phyloP scores from a whole-genome alignment of 2,113 vertebrate genomes.

The Phycodurus eques region DNA sequence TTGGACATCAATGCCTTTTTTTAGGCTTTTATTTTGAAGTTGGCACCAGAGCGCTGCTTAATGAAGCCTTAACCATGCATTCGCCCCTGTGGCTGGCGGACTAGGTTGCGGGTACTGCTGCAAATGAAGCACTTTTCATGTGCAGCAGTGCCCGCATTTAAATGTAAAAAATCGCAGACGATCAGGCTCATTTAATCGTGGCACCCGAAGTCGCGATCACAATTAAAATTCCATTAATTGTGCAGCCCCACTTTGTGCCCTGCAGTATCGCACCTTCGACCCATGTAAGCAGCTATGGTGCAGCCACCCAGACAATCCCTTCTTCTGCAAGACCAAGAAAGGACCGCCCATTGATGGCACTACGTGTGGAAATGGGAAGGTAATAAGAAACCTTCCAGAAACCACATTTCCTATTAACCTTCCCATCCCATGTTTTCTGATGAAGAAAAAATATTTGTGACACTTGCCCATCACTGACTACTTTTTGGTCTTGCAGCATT shows the following conservation, averaged over 20 bases:
- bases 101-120: too few relatives aligned
- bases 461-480: neutral
- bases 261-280: constrained; percentile 92
- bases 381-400: constrained; percentile 45
- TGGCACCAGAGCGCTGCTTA: too few relatives aligned
- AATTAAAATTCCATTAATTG: too few relatives aligned
- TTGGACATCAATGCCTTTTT: too few relatives aligned
- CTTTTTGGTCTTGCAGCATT: constrained; percentile 77
- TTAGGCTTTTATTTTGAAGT: too few relatives aligned
- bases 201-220: too few relatives aligned
- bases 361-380: constrained; percentile 91
- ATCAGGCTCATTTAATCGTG: too few relatives aligned
- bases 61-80: too few relatives aligned
- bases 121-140: too few relatives aligned
- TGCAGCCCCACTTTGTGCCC: constrained; percentile 37
- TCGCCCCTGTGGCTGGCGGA: too few relatives aligned
- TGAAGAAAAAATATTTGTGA: neutral
- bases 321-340: constrained; percentile 99
- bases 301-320: constrained; percentile 95
- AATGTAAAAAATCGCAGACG: too few relatives aligned
- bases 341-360: constrained; percentile 96
- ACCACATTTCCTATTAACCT: neutral
- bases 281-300: constrained; percentile 98
- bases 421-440: neutral
- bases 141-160: too few relatives aligned